Evolutionary conservation across 2,113 vertebrate species (phyloP).

Genomic region (Osmerus mordax): DNA sequence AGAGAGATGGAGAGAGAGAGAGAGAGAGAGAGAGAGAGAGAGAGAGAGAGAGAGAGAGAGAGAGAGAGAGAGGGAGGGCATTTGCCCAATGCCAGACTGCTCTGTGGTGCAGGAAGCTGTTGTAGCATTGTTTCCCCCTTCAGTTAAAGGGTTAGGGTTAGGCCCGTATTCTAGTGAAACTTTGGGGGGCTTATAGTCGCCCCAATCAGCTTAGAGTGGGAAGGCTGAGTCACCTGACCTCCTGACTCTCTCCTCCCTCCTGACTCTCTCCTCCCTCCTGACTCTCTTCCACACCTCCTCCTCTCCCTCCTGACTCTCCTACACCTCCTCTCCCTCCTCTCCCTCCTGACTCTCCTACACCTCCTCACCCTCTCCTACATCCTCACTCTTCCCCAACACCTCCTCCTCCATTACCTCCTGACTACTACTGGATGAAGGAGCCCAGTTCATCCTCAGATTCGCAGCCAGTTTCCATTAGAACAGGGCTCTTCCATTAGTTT

Average conservation of each 20-base stretch:
- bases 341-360: conserved; percentile 19
- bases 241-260: conserved; percentile 24
- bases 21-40: neutral
- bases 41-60: conserved; percentile 16
- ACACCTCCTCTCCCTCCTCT: neutral
- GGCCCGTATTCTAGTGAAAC: conserved; percentile 72
- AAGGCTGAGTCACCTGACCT: conserved; percentile 76
- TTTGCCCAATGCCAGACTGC: conserved; percentile 67
- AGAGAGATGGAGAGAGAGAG: neutral
- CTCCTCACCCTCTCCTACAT: neutral
- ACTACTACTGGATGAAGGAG: too few species aligned
- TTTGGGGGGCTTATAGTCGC: conserved; percentile 61
- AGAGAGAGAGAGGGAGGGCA: neutral
- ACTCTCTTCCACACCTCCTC: conserved; percentile 21
- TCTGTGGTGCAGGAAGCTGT: conserved; percentile 66
- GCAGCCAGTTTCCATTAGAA: too few species aligned
- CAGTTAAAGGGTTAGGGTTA: conserved; percentile 58
- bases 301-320: conserved; percentile 30
- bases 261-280: conserved; percentile 31
- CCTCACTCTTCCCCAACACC: neutral
- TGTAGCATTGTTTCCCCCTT: conserved; percentile 72
- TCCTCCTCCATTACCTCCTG: neutral
- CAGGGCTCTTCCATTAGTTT: too few species aligned
- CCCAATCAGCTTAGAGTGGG: conserved; percentile 65
- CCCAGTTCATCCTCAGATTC: too few species aligned